Evolutionary conservation across 2,888 invertebrate genomes (phyloP), one percentile per base, ranked within the genome.

Genomic region (Euplagia quadripunctaria): DNA sequence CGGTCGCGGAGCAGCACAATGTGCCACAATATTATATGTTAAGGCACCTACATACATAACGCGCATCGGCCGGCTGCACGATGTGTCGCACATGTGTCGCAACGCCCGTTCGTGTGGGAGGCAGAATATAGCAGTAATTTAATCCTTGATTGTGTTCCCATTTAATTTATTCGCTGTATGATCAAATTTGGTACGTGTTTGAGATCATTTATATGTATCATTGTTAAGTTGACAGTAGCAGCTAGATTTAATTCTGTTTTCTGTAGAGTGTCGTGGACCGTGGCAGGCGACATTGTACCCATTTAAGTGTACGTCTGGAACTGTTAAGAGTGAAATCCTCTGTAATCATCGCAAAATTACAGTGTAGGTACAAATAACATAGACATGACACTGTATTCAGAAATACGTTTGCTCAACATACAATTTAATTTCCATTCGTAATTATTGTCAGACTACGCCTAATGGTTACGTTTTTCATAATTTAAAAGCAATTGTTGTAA

Each of bases 81-180:
- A 90, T 91, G 89, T 92, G 94, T 94, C 93, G 92, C 92, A 91
- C 91, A 91, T 92, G 91, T 93, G 92, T 93, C 92, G 90, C 91
- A 90, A 89, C 91, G 86, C 86, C 87, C 85, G 86, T 85, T 86
- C 88, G 94, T 87, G 95, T 95, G 95, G 95, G 95, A 91, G 91
- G 92, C 86, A 93, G 91, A 94, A 94, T 95, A 93, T 92, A 94
- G 88, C 94, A 90, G 93, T 95, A 94, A 95, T 95, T 95, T 94
- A 94, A 94, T 93, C 94, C 94, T 90, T 94, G 94, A 95, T 96
- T 96, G 94, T 95, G 93, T 95, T 91, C 91, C 89, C 91, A 94
- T 94, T 94, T 93, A 94, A 95, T 94, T 95, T 95, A 94, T 95
- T 94, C 91, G 92, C 92, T 82, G 89, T 92, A 92, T 93, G 93